Base-by-base conservation (phyloP, 2,113 vertebrate species). In the Sceloporus undulatus region DNA sequence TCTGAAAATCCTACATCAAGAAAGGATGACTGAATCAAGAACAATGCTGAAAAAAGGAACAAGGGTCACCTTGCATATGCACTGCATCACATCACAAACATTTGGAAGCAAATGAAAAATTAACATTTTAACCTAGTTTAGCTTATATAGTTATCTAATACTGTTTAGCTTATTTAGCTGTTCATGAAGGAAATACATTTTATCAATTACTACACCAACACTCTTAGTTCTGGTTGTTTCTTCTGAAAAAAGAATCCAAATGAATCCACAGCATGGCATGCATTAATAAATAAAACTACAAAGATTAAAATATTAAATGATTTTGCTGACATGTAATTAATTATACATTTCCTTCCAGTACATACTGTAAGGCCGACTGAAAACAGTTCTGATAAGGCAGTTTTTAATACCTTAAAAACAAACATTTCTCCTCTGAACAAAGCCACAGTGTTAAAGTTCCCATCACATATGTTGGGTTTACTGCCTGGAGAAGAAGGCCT, bases 341-440 rank as follows among this genome's bases (percentile, higher is more conserved):
- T 83, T 40, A 70, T 27, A 77, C 14, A n/a, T 38, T 10, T 19
- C 82, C 71, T 83, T 82, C 59, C 78, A 86, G 34, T 68, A 85
- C 68, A 4, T 34, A 34, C 34, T 34, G 34, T 34, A 89, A 90
- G 65, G 23, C 16, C 65, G 71, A 88, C 89, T 80, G 59, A 76
- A 29, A 89, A 77, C 59, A 42, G 77, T 2, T 21, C 4, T 23
- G 34, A 2, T 79, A 83, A 68, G 34, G 1, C 6, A 59, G 54
- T 54, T 90, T 75, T 89, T 25, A 94, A 93, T 97, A 99, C 99
- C 98, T 99, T 99, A 94, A 99, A 99, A 90, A 99, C 99, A 93
- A 99, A 99, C 99, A 99, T 99, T 97, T 99, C 99, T 80, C 98
- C 97, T 84, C 98, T 97, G 94, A 99, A 99, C 93, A 99, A 98